Conservation (phyloP, 1,140 invertebrate species). For the Musca domestica region DNA sequence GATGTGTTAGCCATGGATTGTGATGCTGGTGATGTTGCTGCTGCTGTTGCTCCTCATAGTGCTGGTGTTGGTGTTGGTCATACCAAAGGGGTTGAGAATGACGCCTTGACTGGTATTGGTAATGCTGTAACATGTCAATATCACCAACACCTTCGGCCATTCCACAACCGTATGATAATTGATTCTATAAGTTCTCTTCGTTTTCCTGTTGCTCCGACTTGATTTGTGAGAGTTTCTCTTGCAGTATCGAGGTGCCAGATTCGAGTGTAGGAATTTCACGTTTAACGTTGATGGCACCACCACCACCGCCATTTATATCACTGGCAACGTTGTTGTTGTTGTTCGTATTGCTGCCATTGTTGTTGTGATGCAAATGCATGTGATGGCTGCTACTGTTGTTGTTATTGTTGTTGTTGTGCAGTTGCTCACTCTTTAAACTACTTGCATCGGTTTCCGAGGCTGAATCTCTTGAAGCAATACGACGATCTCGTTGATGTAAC, state of each 20-base stretch:
- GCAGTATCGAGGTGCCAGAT: conserved; percentile 37
- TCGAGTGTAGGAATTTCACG: conserved; percentile 11
- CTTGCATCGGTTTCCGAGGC: conserved; percentile 47
- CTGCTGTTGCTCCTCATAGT: background rate
- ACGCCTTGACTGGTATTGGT: background rate
- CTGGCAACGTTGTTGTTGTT: conserved; percentile 15
- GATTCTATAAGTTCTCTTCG: conserved; percentile 45
- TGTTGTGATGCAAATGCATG: conserved; percentile 4
- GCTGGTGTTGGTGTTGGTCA: background rate
- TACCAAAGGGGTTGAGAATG: background rate
- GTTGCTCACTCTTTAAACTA: conserved; percentile 43
- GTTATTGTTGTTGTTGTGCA: background rate
- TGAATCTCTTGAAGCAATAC: conserved; percentile 48
- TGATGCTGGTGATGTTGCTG: conserved; percentile 1
- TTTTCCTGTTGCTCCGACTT: conserved; percentile 44
- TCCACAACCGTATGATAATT: conserved; percentile 18
- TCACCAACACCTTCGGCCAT: background rate
- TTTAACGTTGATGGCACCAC: conserved; percentile 20
- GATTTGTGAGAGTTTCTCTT: conserved; percentile 51
- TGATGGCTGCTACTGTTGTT: background rate
- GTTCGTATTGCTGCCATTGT: conserved; percentile 6
- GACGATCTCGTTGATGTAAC: conserved; percentile 35
- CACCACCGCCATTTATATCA: conserved; percentile 40
- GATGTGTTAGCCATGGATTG: background rate
- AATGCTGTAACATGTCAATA: background rate